Percentiles rank a stretch among this genome's conserved stretches.
Evolutionary conservation across 2,113 vertebrate genomes (phyloP).

Genomic region (Nyctereutes procyonoides): DNA sequence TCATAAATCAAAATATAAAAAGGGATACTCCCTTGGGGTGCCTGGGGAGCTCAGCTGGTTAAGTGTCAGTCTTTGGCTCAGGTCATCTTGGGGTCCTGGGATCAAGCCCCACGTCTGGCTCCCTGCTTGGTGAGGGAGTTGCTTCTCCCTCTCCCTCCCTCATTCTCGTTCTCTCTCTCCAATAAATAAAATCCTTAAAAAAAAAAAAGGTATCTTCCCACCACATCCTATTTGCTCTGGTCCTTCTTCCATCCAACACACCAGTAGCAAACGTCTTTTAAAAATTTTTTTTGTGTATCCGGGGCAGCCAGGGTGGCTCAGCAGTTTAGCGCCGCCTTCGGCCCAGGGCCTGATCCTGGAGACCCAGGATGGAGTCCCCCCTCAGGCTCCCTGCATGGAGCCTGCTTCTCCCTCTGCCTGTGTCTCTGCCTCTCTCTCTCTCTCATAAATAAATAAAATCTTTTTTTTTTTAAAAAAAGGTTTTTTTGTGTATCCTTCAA

Average conservation of each 20-base stretch:
- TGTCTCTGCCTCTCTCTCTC: too few species aligned
- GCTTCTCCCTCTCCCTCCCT: neutral
- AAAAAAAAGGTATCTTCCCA: neutral
- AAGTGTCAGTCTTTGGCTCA: neutral
- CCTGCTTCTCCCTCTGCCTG: too few species aligned
- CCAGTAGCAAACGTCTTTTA: neutral
- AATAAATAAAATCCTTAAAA: neutral
- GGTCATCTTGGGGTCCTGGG: neutral
- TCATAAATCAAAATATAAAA: conserved; percentile 50
- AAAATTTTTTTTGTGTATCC: neutral
- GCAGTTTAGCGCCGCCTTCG: too few species aligned
- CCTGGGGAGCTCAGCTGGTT: neutral
- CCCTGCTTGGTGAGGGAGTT: neutral
- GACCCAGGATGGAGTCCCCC: too few species aligned
- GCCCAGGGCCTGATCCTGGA: too few species aligned
- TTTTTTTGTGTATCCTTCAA: neutral
- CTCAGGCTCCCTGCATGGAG: too few species aligned
- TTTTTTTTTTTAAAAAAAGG: too few species aligned
- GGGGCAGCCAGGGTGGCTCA: too few species aligned
- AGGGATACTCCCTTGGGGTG: neutral
- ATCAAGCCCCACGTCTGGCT: neutral
- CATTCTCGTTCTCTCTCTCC: neutral
- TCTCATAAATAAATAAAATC: too few species aligned
- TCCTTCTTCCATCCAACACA: neutral
- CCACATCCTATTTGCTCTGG: neutral